Evolutionary conservation across 1,140 invertebrate genomes (phyloP).

Genomic region (Drosophila varians): DNA sequence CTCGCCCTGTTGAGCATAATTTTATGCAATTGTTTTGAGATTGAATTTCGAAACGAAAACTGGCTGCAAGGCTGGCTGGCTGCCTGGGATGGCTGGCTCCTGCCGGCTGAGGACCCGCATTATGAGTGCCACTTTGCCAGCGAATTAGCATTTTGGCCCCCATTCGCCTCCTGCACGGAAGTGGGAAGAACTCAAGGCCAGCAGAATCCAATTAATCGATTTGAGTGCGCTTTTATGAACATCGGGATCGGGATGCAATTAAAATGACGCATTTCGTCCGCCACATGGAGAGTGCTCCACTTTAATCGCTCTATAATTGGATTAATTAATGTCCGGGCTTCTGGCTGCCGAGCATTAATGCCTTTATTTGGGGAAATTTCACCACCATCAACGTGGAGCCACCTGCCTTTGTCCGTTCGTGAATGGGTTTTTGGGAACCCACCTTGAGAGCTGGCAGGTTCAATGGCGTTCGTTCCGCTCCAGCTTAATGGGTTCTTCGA

Average conservation of each 20-base stretch:
- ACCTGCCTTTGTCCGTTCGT: conserved; percentile 9
- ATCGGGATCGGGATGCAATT: conserved; percentile 20
- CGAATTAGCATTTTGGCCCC: conserved; percentile 23
- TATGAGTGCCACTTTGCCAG: conserved; percentile 14
- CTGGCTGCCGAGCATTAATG: conserved; percentile 3
- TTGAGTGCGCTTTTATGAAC: conserved; percentile 19
- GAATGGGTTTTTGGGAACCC: not conserved
- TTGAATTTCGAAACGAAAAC: conserved; percentile 53
- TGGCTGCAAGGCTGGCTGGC: not conserved
- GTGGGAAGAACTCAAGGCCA: conserved; percentile 7
- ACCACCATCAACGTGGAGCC: not conserved
- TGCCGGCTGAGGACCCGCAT: conserved; percentile 7
- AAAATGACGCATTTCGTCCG: conserved; percentile 25
- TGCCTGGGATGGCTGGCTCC: not conserved
- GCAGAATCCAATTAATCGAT: conserved; percentile 14
- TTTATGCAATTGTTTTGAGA: conserved; percentile 75
- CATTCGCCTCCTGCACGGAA: conserved; percentile 7
- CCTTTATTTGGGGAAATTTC: conserved; percentile 1
- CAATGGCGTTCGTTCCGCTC: conserved; percentile 51
- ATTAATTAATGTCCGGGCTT: conserved; percentile 38
- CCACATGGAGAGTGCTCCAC: conserved; percentile 21
- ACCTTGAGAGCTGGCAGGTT: conserved; percentile 46
- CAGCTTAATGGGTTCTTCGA: conserved; percentile 61
- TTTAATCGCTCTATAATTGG: conserved; percentile 47
- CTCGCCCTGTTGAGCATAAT: conserved; percentile 71